Evolutionary conservation across 2,797 vertebrate species (phyloP), one percentile per base, ranked within the genome.

Genomic region (Microctenopoma lineatum): DNA sequence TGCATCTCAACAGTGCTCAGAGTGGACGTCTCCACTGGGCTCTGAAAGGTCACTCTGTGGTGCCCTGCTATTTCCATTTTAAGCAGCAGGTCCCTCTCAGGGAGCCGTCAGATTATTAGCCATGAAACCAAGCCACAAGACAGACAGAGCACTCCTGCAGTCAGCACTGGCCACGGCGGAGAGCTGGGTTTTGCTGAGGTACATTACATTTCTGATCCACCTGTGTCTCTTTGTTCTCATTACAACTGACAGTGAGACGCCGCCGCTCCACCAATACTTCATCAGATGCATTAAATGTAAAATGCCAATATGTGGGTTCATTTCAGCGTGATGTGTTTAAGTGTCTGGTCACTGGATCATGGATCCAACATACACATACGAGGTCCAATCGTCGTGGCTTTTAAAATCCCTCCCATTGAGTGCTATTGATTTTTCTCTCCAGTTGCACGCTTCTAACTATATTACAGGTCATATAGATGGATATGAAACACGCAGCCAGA

Each of bases 31-130:
- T 84, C 76, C 61, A 21, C 54, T 36, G 65, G 77, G 75, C 79
- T 68, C 58, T 53, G 36, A 90, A 84, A 90, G 84, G 87, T 90
- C 89, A 84, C 63, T 50, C 39, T 29, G 27, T 29, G 0, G n/a
- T 44, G 63, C 38, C 60, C 71, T 73, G 65, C 63, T 70, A 60
- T 75, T 86, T 87, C 75, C 77, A 82, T 87, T 85, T 83, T 77
- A 75, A 85, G 77, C 71, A 72, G 77, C 84, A 80, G 75, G 59
- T 53, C 46, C 74, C 74, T 71, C 50, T 77, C 50, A n/a, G 68
- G 74, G 62, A 75, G 4, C 66, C 66, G 67, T 54, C 73, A 75
- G 70, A 74, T 81, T 80, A 65, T 21, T 57, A 21, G 53, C 70
- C 26, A 34, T 71, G 66, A 74, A 75, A 76, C 44, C 72, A 52